Percentiles rank a stretch among this genome's conserved stretches.
Conservation (phyloP, 2,888 invertebrate species). For the Vanessa cardui region DNA sequence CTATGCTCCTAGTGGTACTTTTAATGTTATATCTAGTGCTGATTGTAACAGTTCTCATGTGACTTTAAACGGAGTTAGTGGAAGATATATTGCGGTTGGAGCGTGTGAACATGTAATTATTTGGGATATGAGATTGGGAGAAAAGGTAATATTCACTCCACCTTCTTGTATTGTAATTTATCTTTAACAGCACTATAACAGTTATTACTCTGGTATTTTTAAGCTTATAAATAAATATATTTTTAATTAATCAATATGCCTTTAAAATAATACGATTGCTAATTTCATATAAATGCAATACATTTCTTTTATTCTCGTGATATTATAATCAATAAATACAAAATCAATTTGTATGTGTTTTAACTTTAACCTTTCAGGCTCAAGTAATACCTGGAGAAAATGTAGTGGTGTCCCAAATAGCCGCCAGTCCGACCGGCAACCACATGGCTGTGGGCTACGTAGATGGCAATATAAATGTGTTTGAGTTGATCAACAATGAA, state of each 20-base stretch:
- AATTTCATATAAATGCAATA: too few relatives aligned
- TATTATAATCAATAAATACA: too few relatives aligned
- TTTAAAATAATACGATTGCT: too few relatives aligned
- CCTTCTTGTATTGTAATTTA: too few relatives aligned
- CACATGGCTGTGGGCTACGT: conserved; percentile 95
- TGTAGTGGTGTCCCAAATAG: conserved; percentile 89
- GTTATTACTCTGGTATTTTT: too few relatives aligned
- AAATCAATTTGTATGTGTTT: background rate
- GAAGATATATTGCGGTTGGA: conserved; percentile 94
- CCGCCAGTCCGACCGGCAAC: conserved; percentile 88
- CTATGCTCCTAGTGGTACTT: conserved; percentile 91
- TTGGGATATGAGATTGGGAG: conserved; percentile 95
- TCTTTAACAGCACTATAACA: too few relatives aligned
- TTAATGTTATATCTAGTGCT: conserved; percentile 92
- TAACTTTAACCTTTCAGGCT: conserved; percentile 76
- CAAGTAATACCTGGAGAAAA: conserved; percentile 91
- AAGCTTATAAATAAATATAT: too few relatives aligned
- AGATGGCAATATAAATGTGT: conserved; percentile 94
- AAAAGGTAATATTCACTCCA: conserved; percentile 82
- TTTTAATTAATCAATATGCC: too few relatives aligned
- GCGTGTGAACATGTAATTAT: conserved; percentile 96
- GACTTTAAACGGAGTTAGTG: conserved; percentile 88
- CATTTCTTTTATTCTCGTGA: background rate
- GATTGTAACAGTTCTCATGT: conserved; percentile 92
- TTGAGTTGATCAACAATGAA: conserved; percentile 89